phyloP scores from a whole-genome alignment of 2,797 vertebrate species.

The Sphenodon punctatus region DNA sequence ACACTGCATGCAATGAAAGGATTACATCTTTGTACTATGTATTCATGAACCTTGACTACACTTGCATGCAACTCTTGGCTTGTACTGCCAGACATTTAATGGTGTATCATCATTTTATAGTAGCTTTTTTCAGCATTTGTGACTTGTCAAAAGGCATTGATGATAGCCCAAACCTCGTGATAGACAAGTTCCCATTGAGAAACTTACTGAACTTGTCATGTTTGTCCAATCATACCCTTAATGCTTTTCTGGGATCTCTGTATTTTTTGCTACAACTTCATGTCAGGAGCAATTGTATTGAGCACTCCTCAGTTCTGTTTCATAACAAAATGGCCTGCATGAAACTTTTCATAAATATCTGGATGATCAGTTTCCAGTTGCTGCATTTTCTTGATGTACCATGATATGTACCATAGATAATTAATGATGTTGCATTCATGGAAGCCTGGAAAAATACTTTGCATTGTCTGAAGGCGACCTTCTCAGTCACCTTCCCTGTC shows the following conservation, averaged over 20 bases:
- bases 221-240: too few species aligned
- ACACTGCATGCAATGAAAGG: too few species aligned
- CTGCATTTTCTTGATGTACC: background rate
- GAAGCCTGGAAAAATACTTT: background rate
- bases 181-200: background rate
- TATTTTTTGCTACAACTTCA: background rate
- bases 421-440: background rate
- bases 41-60: background rate
- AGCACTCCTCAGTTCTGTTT: background rate
- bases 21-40: too few species aligned
- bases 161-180: background rate
- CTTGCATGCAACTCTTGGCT: background rate
- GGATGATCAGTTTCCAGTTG: background rate
- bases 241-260: too few species aligned
- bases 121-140: background rate
- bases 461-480: background rate
- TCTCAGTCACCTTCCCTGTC: background rate
- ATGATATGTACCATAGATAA: background rate
- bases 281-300: background rate
- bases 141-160: background rate
- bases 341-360: background rate
- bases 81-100: background rate
- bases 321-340: background rate
- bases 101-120: background rate
- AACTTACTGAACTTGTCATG: background rate